phyloP scores from a whole-genome alignment of 1,140 invertebrate species.

The Papilio polyxenes region DNA sequence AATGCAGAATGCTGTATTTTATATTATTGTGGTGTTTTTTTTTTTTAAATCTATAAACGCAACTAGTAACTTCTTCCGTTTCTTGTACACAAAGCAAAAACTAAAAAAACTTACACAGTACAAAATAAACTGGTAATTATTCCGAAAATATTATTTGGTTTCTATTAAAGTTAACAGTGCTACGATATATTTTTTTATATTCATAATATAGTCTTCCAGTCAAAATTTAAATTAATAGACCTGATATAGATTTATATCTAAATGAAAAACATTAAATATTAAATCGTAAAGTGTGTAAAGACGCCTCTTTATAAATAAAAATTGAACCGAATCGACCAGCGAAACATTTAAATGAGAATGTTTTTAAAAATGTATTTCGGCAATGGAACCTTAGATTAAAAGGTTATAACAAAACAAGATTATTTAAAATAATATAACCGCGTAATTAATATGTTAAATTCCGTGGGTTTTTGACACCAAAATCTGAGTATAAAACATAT shows the following conservation, averaged over 20 bases:
- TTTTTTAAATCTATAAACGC: too few species aligned
- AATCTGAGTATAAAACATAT: too few species aligned
- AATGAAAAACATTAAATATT: background rate
- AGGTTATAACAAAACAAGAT: background rate
- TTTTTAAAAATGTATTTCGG: background rate
- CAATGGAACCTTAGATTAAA: background rate
- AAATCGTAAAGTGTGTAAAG: background rate
- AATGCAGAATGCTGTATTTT: background rate
- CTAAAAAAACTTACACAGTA: background rate
- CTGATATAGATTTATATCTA: slow-evolving; percentile 17
- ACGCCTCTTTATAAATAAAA: background rate
- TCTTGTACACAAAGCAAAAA: too few species aligned
- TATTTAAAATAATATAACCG: background rate
- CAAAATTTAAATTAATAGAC: background rate
- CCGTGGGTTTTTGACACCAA: too few species aligned
- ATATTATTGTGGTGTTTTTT: too few species aligned
- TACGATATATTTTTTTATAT: background rate
- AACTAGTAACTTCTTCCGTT: too few species aligned
- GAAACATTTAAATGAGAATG: too few species aligned
- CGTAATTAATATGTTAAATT: too few species aligned
- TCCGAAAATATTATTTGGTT: too few species aligned
- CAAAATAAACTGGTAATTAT: too few species aligned
- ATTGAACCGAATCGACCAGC: too few species aligned
- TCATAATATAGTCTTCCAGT: background rate
- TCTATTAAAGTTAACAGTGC: too few species aligned